Evolutionary conservation across 2,888 invertebrate species (phyloP), one percentile per base, ranked within the genome.

Genomic region (Trissoscelio sp.): DNA sequence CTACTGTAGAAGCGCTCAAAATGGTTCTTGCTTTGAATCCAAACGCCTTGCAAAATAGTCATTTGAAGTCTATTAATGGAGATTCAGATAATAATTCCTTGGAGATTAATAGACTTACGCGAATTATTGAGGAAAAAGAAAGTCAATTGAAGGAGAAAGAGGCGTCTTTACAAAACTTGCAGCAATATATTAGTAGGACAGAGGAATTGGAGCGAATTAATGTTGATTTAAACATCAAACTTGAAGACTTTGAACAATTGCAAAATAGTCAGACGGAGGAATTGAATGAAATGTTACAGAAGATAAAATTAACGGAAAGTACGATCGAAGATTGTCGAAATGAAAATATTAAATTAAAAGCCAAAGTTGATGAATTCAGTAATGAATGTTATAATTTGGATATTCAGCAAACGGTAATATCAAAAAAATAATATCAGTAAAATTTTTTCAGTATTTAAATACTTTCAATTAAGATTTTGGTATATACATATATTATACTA

Each of bases 1-100:
- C 82, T 64, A 83, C 86, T 12, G 73, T 88, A 64, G 89, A 89
- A 64, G 81, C 88, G 53, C 79, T 89, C 39, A 89, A 86, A 83
- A 86, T 88, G 86, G 77, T 89, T 6, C 62, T 88, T 37, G 79
- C 84, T 28, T 60, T 88, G 55, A 87, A 85, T 69, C 48, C 81
- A 37, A 72, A 58, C 31, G 42, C 72, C 1, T 24, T 58, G 11
- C 72, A 75, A 64, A 80, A 62, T 64, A 69, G 44, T 28, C 57
- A 39, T 18, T 1, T 66, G 0, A 55, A 60, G 34, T 48, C 66
- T 3, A 20, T 48, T 0, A 64, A 37, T 37, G 58, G 72, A 12
- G 46, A 58, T 37, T 48, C 48, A 31, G 44, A 70, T 48, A 11
- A 48, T 37, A n/a, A n/a, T 3, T 0, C 6, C 6, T n/a, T 7